phyloP scores from a whole-genome alignment of 2,113 vertebrate species.

The Tenrec ecaudatus region DNA sequence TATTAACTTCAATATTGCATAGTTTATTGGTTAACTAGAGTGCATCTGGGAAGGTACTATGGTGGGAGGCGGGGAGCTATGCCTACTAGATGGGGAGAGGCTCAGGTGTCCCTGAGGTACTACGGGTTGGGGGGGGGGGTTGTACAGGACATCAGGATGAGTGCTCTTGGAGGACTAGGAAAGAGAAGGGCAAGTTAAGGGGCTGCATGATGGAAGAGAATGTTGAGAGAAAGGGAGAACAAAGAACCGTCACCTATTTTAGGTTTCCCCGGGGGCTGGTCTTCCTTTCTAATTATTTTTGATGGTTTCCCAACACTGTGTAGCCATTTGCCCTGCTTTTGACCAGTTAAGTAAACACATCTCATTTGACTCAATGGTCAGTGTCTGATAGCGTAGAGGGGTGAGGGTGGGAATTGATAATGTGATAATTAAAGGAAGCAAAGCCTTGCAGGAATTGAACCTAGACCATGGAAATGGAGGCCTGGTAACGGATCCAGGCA shows the following conservation, averaged over 20 bases:
- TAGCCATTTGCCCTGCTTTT: neutral
- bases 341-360: neutral
- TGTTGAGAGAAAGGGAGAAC: neutral
- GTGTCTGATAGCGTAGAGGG: neutral
- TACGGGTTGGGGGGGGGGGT: accelerated
- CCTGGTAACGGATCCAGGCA: neutral
- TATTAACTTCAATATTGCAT: neutral
- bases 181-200: neutral
- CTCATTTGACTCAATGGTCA: neutral
- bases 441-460: neutral
- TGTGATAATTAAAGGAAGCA: neutral
- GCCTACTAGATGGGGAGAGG: neutral
- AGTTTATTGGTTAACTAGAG: neutral
- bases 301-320: accelerated
- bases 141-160: accelerated
- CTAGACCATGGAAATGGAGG: neutral
- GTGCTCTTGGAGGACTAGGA: neutral
- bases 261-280: neutral
- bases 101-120: accelerated
- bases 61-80: neutral
- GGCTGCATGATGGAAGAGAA: neutral
- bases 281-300: neutral
- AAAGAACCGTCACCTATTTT: neutral
- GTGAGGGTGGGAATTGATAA: neutral
- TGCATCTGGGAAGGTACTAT: neutral